A percentile compares a stretch with the other conserved stretches of the same genome.
Conservation (phyloP, 2,113 vertebrate genomes). For the Brachyhypopomus gauderio region DNA sequence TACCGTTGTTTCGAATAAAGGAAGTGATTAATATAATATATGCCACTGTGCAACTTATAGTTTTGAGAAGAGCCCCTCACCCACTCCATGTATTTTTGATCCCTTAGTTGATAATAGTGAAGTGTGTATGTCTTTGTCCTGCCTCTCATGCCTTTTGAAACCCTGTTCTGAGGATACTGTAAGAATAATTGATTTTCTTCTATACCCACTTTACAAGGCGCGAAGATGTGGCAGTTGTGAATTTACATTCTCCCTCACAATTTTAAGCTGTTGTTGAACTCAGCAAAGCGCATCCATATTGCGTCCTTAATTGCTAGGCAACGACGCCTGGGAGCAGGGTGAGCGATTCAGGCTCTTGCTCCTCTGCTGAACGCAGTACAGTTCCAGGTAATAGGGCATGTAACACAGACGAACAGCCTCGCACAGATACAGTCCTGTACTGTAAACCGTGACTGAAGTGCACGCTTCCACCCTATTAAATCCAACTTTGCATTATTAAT, state of each 20-base stretch:
- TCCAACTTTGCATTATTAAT: slow-evolving; percentile 33
- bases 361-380: background rate
- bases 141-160: slow-evolving; percentile 28
- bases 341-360: background rate
- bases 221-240: background rate
- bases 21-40: slow-evolving; percentile 39
- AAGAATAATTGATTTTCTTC: slow-evolving; percentile 23
- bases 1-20: slow-evolving; percentile 19
- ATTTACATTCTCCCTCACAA: background rate
- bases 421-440: background rate
- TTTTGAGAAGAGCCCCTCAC: slow-evolving; percentile 27
- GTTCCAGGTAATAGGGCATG: background rate
- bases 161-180: slow-evolving; percentile 22
- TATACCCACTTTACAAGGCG: background rate
- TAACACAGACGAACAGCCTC: slow-evolving; percentile 10
- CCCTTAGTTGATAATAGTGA: slow-evolving; percentile 37
- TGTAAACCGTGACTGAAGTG: slow-evolving; percentile 11
- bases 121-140: slow-evolving; percentile 9
- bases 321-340: background rate
- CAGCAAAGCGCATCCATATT: background rate
- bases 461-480: slow-evolving; percentile 4
- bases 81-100: slow-evolving; percentile 49
- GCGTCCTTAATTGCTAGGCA: background rate
- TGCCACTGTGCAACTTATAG: slow-evolving; percentile 17
- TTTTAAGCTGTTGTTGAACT: background rate